These are phyloP conservation scores for Syngnathus acus DNA, from an alignment of 2,797 vertebrate species.

Conservation along the genomic window DNA sequence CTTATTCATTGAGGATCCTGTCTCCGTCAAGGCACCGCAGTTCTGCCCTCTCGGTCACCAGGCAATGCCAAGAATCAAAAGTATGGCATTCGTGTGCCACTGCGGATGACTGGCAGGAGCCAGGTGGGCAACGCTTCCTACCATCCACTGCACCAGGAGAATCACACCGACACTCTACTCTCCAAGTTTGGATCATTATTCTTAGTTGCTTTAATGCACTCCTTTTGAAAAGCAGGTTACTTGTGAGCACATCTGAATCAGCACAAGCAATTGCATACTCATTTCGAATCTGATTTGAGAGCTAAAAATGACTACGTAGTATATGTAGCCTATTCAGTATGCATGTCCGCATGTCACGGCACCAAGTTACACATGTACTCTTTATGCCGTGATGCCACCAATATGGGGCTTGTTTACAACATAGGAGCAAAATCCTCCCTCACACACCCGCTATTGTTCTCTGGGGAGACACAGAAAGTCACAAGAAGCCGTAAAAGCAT, in stretches of 20 bases:
- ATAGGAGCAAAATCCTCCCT: too few species aligned
- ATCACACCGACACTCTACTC: background rate
- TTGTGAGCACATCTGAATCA: too few species aligned
- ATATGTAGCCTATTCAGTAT: too few species aligned
- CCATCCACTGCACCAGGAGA: background rate
- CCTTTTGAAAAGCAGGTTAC: too few species aligned
- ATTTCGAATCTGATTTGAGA: too few species aligned
- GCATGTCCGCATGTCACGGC: background rate
- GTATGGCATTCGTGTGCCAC: slow-evolving; percentile 42
- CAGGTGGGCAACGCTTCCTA: slow-evolving; percentile 39
- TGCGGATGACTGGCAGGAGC: slow-evolving; percentile 53
- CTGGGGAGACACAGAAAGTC: slow-evolving; percentile 23
- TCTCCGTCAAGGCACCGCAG: slow-evolving; percentile 3
- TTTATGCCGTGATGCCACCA: too few species aligned
- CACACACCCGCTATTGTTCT: background rate
- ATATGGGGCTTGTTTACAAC: too few species aligned
- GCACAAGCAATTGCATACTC: too few species aligned
- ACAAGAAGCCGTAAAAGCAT: slow-evolving; percentile 49
- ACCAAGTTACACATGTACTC: too few species aligned
- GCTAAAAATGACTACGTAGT: too few species aligned
- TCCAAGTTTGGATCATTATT: background rate
- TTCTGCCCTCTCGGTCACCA: slow-evolving; percentile 25
- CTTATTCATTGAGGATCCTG: slow-evolving; percentile 1
- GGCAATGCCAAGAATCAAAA: slow-evolving; percentile 56
- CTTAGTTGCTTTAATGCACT: background rate